Base-by-base conservation (phyloP, 2,113 vertebrate species). In the Spea multiplicata region DNA sequence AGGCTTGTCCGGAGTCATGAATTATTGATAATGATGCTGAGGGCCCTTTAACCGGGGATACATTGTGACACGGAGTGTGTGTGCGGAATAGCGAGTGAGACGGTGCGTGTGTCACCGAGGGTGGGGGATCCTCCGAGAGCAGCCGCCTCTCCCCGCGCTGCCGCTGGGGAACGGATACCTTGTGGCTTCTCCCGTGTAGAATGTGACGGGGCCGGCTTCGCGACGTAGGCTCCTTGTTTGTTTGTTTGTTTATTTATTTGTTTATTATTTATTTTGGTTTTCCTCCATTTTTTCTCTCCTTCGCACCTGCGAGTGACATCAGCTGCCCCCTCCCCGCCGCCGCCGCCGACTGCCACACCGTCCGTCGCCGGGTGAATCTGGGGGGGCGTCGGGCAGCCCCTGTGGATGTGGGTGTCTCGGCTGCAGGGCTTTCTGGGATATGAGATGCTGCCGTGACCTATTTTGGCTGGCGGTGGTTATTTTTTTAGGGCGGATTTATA, bases 1-100 rank as follows among this genome's bases (percentile, higher is more conserved):
- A 2, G 59, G 53, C 45, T 4, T 44, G 66, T 30, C 71, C 45
- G 75, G 74, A 73, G 75, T 72, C 71, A 66, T 66, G 84, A 66
- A 75, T 85, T 81, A 84, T 83, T 77, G 81, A 82, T 82, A 64
- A 77, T 81, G 66, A 75, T 72, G 80, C 76, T 79, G 53, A 12
- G 83, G 84, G 78, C 80, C 78, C 80, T 85, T 81, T 81, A 65
- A 65, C 75, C 61, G 80, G 72, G 81, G 84, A 84, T 81, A 83
- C 86, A 55, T 76, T 76, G 75, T 59, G 72, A 74, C 68, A 49
- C 71, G 83, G 74, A 78, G 84, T 78, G 77, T 69, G 81, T 78
- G 71, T 49, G 80, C 81, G 87, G 9, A 4, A 17, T 48, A 44
- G 73, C 14, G 30, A 62, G 44, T 2, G 49, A 53, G 69, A 44